Evolutionary conservation across 2,113 vertebrate genomes (phyloP).

Genomic region (Pungitius pungitius): DNA sequence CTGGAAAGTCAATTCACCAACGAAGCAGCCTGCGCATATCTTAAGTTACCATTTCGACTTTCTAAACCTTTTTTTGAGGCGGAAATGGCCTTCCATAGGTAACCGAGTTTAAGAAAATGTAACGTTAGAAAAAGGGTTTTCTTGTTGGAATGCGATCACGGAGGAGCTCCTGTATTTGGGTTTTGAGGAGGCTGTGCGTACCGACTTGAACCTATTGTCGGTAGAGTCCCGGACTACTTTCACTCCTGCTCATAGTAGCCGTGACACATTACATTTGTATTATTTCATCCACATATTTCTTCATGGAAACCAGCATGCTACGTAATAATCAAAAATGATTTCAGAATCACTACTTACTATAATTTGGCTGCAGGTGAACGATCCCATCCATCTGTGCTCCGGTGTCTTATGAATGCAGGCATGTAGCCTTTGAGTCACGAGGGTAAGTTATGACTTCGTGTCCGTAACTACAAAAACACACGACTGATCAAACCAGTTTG

Average conservation of each 20-base stretch:
- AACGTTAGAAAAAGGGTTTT: neutral
- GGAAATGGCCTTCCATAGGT: no score
- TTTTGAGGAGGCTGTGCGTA: neutral
- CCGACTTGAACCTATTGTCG: no score
- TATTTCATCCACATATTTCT: neutral
- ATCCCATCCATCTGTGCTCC: neutral
- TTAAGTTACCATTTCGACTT: no score
- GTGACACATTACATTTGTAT: neutral
- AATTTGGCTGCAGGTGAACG: neutral
- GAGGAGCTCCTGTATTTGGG: neutral
- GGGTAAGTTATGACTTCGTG: no score
- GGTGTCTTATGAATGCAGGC: no score
- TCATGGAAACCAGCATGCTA: neutral
- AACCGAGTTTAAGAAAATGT: neutral
- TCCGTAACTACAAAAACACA: no score
- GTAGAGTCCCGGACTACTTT: neutral
- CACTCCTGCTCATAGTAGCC: neutral
- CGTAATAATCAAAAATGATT: neutral
- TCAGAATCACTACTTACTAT: slow-evolving; percentile 19
- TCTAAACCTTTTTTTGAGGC: no score
- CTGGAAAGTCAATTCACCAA: no score
- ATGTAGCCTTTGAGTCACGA: neutral
- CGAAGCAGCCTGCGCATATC: no score
- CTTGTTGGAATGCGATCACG: neutral
- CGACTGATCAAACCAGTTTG: slow-evolving; percentile 15